Conservation (phyloP, 92 coral and sea anemone species). For the Palythoa caribaeorum region DNA sequence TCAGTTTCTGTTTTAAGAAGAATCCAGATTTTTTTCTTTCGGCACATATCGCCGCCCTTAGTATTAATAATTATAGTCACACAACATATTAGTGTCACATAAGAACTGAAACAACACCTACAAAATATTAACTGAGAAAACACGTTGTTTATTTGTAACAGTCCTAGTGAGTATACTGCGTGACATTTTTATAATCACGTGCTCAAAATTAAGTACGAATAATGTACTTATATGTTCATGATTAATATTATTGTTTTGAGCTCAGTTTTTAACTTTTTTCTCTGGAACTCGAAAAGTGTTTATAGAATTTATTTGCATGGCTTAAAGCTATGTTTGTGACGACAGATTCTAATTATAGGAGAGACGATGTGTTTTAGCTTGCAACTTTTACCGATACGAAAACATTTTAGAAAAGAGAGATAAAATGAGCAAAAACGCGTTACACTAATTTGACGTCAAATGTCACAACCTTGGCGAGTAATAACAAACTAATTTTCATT, state of each 20-base stretch:
- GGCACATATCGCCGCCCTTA: neutral
- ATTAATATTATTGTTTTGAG: too few species aligned
- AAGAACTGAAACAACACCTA: neutral
- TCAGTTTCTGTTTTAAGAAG: neutral
- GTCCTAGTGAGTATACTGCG: too few species aligned
- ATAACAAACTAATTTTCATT: neutral
- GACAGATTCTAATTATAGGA: neutral
- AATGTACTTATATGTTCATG: too few species aligned
- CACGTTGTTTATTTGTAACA: too few species aligned
- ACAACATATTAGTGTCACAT: neutral
- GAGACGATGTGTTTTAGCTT: neutral
- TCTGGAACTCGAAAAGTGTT: neutral
- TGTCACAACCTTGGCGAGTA: neutral
- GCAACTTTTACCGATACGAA: neutral
- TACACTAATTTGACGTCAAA: neutral
- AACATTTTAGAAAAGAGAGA: neutral
- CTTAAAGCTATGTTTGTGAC: neutral
- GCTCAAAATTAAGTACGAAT: too few species aligned
- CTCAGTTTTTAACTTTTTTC: neutral
- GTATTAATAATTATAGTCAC: neutral
- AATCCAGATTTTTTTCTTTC: conserved; percentile 13
- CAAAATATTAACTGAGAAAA: too few species aligned
- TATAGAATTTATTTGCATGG: neutral
- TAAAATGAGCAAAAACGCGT: neutral
- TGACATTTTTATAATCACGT: too few species aligned